Evolutionary conservation across 2,113 vertebrate genomes (phyloP).

Genomic region (Halcyon senegalensis): DNA sequence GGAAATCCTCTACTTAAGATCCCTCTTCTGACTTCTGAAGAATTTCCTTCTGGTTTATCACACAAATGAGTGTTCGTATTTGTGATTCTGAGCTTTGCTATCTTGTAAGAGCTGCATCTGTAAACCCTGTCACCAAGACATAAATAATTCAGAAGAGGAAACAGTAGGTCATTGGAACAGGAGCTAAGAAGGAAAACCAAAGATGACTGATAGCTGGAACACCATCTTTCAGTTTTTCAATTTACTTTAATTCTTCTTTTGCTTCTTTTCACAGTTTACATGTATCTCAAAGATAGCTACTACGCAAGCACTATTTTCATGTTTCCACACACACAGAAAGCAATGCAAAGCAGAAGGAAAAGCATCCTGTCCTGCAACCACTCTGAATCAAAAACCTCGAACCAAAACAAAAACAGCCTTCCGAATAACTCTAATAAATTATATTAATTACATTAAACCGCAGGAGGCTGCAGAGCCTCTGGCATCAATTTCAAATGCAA

Average conservation of each 20-base stretch:
- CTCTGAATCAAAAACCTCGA: not conserved
- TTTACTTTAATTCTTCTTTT: not conserved
- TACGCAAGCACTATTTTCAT: not conserved
- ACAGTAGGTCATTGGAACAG: not conserved
- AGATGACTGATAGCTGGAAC: not conserved
- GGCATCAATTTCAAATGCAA: not conserved
- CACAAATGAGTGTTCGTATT: not conserved
- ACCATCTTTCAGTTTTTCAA: not conserved
- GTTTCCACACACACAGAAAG: not conserved
- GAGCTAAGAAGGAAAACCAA: not conserved
- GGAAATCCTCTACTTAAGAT: not conserved
- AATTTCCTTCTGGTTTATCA: not conserved
- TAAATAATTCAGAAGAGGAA: conserved; percentile 7
- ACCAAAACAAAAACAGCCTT: not conserved
- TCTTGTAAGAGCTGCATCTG: not conserved
- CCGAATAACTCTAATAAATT: not conserved
- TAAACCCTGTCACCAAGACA: not conserved
- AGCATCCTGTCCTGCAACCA: not conserved
- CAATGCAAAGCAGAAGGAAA: not conserved
- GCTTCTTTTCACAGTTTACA: not conserved
- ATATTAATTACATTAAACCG: not conserved
- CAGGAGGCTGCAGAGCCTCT: not conserved
- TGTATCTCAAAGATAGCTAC: not conserved
- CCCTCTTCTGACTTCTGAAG: not conserved
- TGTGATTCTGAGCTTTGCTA: not conserved